Evolutionary conservation across 2,113 vertebrate genomes (phyloP), one percentile per base, ranked within the genome.

Genomic region (Glareola pratincola): DNA sequence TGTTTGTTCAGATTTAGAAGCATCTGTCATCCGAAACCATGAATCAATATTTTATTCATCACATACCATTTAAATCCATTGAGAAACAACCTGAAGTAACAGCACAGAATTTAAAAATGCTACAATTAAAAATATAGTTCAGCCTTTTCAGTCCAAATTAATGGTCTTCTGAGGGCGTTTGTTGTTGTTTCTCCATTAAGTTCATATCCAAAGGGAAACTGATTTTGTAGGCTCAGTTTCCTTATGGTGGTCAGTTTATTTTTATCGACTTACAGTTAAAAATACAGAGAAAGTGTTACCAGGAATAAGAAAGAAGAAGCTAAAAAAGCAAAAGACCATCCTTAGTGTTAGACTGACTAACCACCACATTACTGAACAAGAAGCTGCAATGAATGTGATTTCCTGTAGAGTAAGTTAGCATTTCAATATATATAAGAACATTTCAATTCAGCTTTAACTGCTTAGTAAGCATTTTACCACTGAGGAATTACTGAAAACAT

Each of bases 21-120:
- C 27, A 89, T 62, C 94, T 71, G 64, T 92, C 89, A 89, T 81
- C 79, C 21, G 3, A 95, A 94, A 79, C 90, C 66, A 41, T 69
- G 79, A 71, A 88, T 94, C 94, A 88, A 67, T 57, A 69, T 88
- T 84, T 54, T 96, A 96, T 95, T 95, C 90, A 96, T 90, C 78
- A 74, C 75, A 88, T 59, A 69, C 36, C 26, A 79, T 82, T 92
- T 88, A 92, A 95, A 87, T 77, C 85, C 63, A 77, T 62, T 88
- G 88, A 90, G 90, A 93, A 95, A 82, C 18, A 83, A 92, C 26
- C 30, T 77, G 45, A 92, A 79, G 23, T 69, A 88, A 85, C 29
- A 71, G 36, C 67, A 83, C 18, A n/a, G 78, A 92, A 86, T 96
- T 91, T 74, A 39, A 47, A 85, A 92, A n/a, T 34, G 22, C n/a